Evolutionary conservation across 2,113 vertebrate species (phyloP).

Genomic region (Prunella himalayana): DNA sequence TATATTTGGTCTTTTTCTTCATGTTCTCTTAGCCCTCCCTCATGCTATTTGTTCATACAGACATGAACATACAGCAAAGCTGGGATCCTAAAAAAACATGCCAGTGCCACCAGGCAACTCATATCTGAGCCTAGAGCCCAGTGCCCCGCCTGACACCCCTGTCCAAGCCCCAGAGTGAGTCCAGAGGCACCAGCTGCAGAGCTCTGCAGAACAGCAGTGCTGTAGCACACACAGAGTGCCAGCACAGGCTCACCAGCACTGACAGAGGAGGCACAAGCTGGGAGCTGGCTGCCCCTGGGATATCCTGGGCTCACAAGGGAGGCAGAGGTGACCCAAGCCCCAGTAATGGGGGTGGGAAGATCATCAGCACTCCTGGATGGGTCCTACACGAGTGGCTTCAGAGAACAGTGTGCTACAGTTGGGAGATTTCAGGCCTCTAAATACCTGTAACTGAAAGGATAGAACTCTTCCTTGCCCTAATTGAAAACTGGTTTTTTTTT

Average conservation of each 20-base stretch:
- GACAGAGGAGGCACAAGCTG: accelerated
- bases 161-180: no score
- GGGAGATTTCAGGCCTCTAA: neutral
- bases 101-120: neutral
- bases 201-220: neutral
- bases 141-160: neutral
- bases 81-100: neutral
- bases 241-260: neutral
- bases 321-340: neutral
- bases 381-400: neutral
- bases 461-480: neutral
- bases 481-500: neutral
- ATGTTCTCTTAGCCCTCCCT: neutral
- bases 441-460: neutral
- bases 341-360: neutral
- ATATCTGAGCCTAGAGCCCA: no score
- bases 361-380: neutral
- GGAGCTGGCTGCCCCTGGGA: neutral
- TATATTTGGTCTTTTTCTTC: neutral
- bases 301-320: accelerated
- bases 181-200: neutral
- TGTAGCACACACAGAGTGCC: accelerated
- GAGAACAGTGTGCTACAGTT: neutral
- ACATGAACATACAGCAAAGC: neutral
- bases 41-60: accelerated